These are phyloP conservation scores for Anarsia innoxiella DNA, from an alignment of 2,888 invertebrate genomes.

Conservation along the genomic window DNA sequence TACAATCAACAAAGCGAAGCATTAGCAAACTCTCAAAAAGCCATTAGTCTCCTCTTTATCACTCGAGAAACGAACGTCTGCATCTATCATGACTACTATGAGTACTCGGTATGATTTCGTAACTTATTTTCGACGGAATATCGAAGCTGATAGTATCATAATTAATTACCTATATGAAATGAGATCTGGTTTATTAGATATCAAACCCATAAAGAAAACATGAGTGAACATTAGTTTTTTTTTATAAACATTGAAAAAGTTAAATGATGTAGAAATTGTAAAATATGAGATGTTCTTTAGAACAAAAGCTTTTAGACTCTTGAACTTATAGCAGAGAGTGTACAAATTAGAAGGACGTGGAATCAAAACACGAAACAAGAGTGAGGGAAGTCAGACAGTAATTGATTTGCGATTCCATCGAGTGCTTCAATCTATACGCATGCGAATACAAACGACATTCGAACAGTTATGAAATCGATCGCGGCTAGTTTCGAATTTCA, in stretches of 20 bases:
- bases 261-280: no score
- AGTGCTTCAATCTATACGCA: conserved; percentile 23
- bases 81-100: conserved; percentile 7
- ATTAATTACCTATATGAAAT: no score
- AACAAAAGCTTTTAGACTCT: no score
- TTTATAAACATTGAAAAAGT: no score
- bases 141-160: no score
- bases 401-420: conserved; percentile 40
- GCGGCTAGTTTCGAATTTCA: conserved; percentile 34
- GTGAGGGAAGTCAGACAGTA: conserved; percentile 16
- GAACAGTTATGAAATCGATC: conserved; percentile 45
- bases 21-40: conserved; percentile 17
- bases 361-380: not conserved
- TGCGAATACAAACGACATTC: conserved; percentile 40
- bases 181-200: no score
- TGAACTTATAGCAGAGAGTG: no score
- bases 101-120: conserved; percentile 6
- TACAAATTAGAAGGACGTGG: no score
- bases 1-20: conserved; percentile 13
- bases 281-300: no score
- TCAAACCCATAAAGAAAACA: no score
- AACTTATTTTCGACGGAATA: no score
- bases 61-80: conserved; percentile 11
- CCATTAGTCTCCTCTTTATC: conserved; percentile 17
- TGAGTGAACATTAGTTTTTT: no score